Conservation (phyloP, 2,113 vertebrate species). For the Aix galericulata region DNA sequence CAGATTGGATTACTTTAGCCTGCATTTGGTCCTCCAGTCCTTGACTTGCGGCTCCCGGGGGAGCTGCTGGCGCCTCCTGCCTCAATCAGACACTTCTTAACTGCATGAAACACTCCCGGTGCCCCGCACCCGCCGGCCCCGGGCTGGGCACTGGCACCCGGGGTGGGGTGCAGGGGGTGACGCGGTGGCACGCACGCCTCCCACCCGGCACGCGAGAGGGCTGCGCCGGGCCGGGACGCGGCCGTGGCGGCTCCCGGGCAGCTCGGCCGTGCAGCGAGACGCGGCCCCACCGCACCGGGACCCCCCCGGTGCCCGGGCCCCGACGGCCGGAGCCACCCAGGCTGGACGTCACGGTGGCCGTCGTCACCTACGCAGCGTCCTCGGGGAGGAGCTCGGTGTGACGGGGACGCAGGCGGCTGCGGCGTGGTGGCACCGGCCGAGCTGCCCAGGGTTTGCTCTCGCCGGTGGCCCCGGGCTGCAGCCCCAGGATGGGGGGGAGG, state of each 20-base stretch:
- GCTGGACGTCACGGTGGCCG: not conserved
- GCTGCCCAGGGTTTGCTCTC: not conserved
- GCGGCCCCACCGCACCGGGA: not conserved
- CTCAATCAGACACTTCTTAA: conserved; percentile 85
- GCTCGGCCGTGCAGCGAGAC: not conserved
- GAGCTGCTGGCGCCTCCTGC: conserved; percentile 90
- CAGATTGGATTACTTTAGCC: conserved; percentile 89
- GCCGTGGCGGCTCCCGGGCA: not conserved
- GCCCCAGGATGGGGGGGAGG: not conserved
- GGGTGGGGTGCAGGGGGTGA: conserved; percentile 24
- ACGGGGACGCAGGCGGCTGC: not conserved
- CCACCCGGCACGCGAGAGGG: not conserved
- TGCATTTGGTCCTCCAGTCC: conserved; percentile 88
- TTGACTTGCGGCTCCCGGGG: conserved; percentile 85
- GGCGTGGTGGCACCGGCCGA: not conserved
- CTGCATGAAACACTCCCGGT: conserved; percentile 75
- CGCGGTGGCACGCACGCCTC: not conserved
- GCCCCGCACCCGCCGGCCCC: conserved; percentile 32
- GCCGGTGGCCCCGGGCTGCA: not conserved
- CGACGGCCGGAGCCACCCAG: not conserved
- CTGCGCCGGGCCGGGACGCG: not conserved
- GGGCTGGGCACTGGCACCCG: conserved; percentile 42
- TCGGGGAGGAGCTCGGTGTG: conserved; percentile 1
- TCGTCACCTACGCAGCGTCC: not conserved
- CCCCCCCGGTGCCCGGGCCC: not conserved